Conservation (phyloP, 2,797 vertebrate species). For the Aphelocoma californica region DNA sequence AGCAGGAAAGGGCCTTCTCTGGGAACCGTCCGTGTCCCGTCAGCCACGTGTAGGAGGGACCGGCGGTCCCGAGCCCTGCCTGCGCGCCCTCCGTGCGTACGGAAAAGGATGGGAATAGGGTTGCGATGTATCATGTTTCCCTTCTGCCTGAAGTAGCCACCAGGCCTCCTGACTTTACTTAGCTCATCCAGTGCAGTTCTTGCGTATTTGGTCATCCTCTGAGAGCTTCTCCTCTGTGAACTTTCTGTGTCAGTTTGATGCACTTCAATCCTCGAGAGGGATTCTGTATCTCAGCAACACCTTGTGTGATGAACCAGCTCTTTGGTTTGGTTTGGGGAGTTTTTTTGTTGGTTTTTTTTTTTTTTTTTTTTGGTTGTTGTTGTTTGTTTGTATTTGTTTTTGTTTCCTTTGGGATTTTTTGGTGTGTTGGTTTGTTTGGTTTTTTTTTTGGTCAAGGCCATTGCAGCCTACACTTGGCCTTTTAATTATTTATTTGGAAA, state of each 20-base stretch:
- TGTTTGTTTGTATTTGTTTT: no score
- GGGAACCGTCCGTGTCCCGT: fast-evolving
- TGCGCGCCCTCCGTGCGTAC: fast-evolving
- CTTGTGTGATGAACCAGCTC: not conserved
- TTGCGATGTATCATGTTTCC: fast-evolving
- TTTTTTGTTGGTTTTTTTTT: no score
- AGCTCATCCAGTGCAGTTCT: fast-evolving
- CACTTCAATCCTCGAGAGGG: fast-evolving
- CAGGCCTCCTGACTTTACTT: not conserved
- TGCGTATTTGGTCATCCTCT: fast-evolving
- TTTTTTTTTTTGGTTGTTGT: no score
- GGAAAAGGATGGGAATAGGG: fast-evolving
- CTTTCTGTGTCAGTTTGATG: fast-evolving
- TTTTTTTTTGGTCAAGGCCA: no score
- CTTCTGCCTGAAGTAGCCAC: no score
- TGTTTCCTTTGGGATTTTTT: no score
- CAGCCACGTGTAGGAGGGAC: fast-evolving
- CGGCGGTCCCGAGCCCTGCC: fast-evolving
- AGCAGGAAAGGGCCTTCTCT: fast-evolving
- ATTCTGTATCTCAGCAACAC: not conserved
- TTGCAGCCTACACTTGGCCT: not conserved
- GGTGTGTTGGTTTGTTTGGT: no score
- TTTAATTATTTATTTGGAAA: not conserved
- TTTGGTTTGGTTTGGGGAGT: no score
- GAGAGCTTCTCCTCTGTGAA: not conserved